Percentiles rank a stretch among this genome's conserved stretches.
Evolutionary conservation across 1,140 invertebrate genomes (phyloP).

Genomic region (Neodiprion pinetum): DNA sequence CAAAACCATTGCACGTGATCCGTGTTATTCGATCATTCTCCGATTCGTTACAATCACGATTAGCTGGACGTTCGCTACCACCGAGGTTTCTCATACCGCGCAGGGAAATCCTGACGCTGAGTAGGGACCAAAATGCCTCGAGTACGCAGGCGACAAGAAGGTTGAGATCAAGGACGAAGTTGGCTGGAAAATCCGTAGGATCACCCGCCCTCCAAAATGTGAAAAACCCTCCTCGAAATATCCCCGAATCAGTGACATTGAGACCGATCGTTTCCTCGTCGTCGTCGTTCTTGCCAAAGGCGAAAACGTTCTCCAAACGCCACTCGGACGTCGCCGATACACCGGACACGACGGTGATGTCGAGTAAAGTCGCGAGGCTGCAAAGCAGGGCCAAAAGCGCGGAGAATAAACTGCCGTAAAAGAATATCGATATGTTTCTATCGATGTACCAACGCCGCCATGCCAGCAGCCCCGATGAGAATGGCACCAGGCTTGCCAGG

Average conservation of each 20-base stretch:
- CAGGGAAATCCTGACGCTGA: constrained; percentile 66
- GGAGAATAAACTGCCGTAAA: constrained; percentile 52
- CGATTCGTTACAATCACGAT: too few species aligned
- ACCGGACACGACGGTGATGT: constrained; percentile 31
- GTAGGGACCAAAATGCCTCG: constrained; percentile 66
- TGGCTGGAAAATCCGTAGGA: constrained; percentile 4
- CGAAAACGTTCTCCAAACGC: constrained; percentile 29
- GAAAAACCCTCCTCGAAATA: too few species aligned
- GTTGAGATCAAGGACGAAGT: constrained; percentile 62
- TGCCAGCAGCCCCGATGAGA: constrained; percentile 65
- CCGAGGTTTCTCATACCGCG: constrained; percentile 65
- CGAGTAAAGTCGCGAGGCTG: constrained; percentile 36
- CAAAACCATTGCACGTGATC: not conserved
- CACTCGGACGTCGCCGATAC: constrained; percentile 16
- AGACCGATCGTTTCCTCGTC: not conserved
- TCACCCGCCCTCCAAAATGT: too few species aligned
- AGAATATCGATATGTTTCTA: constrained; percentile 69
- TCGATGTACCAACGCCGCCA: constrained; percentile 73
- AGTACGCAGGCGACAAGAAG: constrained; percentile 67
- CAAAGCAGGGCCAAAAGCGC: constrained; percentile 36
- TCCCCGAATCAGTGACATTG: too few species aligned
- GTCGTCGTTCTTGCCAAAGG: constrained; percentile 10
- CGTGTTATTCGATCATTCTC: too few species aligned
- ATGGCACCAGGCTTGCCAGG: constrained; percentile 61
- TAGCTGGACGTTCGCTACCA: too few species aligned